Percentiles rank a stretch among this genome's conserved stretches.
These are phyloP conservation scores for Sander vitreus DNA, from an alignment of 2,113 vertebrate genomes.

Conservation along the genomic window DNA sequence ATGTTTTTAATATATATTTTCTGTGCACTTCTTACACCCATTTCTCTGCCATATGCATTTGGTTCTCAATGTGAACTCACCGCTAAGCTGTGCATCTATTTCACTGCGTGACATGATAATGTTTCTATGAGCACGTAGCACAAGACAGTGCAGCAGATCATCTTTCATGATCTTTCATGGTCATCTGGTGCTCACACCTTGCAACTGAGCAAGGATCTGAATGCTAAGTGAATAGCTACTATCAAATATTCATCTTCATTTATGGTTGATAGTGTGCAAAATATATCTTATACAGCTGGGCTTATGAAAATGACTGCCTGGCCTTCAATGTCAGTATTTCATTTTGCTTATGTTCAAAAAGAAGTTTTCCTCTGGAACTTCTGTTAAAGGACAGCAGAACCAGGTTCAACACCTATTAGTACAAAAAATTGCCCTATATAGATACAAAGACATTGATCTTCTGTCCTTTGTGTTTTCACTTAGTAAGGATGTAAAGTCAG, in stretches of 20 bases:
- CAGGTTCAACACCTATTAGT: not conserved
- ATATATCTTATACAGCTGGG: not conserved
- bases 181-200: not conserved
- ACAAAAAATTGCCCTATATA: no score
- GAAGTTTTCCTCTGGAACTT: not conserved
- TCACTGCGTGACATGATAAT: slow-evolving; percentile 9
- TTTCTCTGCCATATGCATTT: slow-evolving; percentile 1
- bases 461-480: no score
- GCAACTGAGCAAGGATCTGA: not conserved
- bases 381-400: not conserved
- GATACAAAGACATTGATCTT: no score
- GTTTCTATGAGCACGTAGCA: slow-evolving; percentile 19
- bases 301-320: not conserved
- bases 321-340: not conserved
- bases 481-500: no score
- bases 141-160: not conserved
- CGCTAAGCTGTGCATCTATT: slow-evolving; percentile 5
- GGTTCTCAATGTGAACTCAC: not conserved
- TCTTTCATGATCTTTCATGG: slow-evolving; percentile 20
- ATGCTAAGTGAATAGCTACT: not conserved
- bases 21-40: not conserved
- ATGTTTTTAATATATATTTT: not conserved
- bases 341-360: not conserved
- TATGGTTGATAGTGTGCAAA: slow-evolving; percentile 6
- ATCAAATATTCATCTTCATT: slow-evolving; percentile 9